Evolutionary conservation across 2,113 vertebrate species (phyloP), one percentile per base, ranked within the genome.

Genomic region (Sitta europaea): DNA sequence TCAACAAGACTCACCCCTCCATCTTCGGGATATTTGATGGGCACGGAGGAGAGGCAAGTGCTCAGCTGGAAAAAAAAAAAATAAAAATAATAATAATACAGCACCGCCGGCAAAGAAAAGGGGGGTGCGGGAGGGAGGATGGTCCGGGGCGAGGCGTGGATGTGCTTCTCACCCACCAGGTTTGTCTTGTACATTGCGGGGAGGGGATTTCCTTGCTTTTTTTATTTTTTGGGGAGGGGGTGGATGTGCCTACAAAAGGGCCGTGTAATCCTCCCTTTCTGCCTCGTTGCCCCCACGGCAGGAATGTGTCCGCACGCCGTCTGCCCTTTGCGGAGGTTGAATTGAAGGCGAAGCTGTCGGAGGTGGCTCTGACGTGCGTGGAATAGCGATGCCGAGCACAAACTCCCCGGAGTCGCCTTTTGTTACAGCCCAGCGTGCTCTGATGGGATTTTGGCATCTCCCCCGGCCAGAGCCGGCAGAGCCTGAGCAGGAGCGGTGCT

Each of bases 1-100:
- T 98, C 96, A 99, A 99, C 99, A 99, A 98, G 98, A 99, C 98
- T 72, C 99, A 99, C 90, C 99, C 99, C 10, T 99, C 99, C 90
- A 99, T 99, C 97, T 99, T 99, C 95, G 99, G 99, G 79, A 98
- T 99, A 96, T 99, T 99, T 97, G 99, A 99, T 92, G 99, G 99
- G 48, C 99, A 99, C 29, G 99, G 99, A 51, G 99, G 99, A 97
- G 99, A 99, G 98, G 99, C 99, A 98, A 98, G 99, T 97, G 90
- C 63, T 94, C 68, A 42, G 51, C 54, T 82, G 67, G 66, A 20
- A 42, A 62, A 42, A 51, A 31, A n/a, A 36, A 22, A 35, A 31
- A 19, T 29, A 33, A 23, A 57, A 57, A 20, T 14, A 31, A 19
- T 29, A 33, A 23, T n/a, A 57, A 20, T 14, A 3, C 25, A 35